A percentile compares a stretch with the other conserved stretches of the same genome.
These are phyloP conservation scores for Leptopilina clavipes DNA, from an alignment of 1,140 invertebrate genomes.

Conservation along the genomic window DNA sequence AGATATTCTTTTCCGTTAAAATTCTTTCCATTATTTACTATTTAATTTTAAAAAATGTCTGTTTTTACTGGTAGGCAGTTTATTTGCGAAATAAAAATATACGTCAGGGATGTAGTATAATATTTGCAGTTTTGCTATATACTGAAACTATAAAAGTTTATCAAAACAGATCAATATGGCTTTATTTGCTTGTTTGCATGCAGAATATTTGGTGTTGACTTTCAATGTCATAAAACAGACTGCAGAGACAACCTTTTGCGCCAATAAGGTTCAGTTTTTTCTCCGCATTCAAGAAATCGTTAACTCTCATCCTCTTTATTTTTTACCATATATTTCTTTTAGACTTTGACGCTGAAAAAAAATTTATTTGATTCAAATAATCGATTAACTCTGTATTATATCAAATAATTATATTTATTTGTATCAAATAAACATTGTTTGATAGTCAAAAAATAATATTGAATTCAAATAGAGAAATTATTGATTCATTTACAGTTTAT, in stretches of 20 bases:
- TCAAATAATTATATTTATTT: too few relatives aligned
- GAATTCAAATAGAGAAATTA: too few relatives aligned
- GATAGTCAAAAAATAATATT: too few relatives aligned
- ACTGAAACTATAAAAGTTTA: not conserved
- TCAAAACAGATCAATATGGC: conserved; percentile 14
- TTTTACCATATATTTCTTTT: too few relatives aligned
- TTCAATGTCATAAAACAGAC: not conserved
- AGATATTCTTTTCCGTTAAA: too few relatives aligned
- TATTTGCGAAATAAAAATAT: not conserved
- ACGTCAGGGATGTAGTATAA: not conserved
- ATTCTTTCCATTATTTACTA: too few relatives aligned
- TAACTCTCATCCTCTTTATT: too few relatives aligned
- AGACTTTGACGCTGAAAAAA: too few relatives aligned
- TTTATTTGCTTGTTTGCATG: conserved; percentile 23
- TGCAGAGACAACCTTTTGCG: not conserved
- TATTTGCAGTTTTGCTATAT: not conserved
- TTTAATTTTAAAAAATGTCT: not conserved
- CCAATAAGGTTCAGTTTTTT: not conserved
- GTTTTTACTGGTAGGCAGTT: not conserved
- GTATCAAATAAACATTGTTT: too few relatives aligned
- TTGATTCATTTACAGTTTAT: too few relatives aligned
- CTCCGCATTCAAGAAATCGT: not conserved
- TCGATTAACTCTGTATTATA: too few relatives aligned
- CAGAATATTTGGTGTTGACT: not conserved
- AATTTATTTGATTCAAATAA: too few relatives aligned